Conservation (phyloP, 2,113 vertebrate species). For the Cinclus cinclus region DNA sequence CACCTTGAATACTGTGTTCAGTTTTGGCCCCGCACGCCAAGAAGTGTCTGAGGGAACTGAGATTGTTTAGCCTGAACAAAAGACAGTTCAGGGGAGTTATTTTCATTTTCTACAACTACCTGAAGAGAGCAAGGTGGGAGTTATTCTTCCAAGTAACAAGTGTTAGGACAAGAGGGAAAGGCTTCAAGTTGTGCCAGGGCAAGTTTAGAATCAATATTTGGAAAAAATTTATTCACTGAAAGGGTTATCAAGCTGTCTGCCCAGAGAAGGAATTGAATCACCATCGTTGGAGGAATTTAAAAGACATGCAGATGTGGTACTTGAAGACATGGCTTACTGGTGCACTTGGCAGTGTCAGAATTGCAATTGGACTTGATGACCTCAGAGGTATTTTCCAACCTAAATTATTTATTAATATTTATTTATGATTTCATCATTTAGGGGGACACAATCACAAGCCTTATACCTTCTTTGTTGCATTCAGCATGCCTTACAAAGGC, state of each 20-base stretch:
- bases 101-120: background rate
- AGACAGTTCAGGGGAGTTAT: background rate
- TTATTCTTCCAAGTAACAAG: background rate
- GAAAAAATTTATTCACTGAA: background rate
- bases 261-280: background rate
- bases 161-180: background rate
- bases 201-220: background rate
- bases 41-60: background rate
- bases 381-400: background rate
- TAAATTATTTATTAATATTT: background rate
- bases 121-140: background rate
- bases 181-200: background rate
- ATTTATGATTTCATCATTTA: background rate
- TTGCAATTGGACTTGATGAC: background rate
- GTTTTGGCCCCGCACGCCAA: background rate
- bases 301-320: background rate
- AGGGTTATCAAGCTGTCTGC: background rate
- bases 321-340: background rate
- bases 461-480: background rate
- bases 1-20: accelerated
- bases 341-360: background rate
- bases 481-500: background rate
- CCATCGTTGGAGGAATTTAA: background rate
- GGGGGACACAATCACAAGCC: background rate
- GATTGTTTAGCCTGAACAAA: background rate